Conservation (phyloP, 2,888 invertebrate genomes). For the Carterocephalus palaemon region DNA sequence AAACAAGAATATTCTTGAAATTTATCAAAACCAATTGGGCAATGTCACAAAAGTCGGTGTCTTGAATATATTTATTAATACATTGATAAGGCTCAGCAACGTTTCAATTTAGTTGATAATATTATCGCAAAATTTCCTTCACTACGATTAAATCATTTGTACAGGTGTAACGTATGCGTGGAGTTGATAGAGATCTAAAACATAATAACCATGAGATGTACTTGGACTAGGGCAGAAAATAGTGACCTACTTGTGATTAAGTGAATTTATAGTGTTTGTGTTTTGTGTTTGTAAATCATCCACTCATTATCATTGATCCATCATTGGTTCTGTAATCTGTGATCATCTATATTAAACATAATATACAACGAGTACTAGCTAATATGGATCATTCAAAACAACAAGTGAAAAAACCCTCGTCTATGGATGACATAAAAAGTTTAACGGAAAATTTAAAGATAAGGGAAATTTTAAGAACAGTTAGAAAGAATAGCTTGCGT, state of each 20-base stretch:
- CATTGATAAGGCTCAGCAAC: constrained; percentile 36
- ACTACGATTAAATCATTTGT: constrained; percentile 58
- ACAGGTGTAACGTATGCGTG: constrained; percentile 56
- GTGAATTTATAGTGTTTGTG: constrained; percentile 27
- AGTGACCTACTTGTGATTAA: constrained; percentile 32
- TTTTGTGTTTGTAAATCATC: too few relatives aligned
- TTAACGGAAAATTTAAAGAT: constrained; percentile 68
- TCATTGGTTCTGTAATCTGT: too few relatives aligned
- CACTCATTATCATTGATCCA: too few relatives aligned
- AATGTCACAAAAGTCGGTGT: constrained; percentile 22
- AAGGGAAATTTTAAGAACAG: constrained; percentile 64
- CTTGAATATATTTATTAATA: constrained; percentile 33
- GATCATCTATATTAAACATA: constrained; percentile 1
- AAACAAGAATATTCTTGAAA: constrained; percentile 16
- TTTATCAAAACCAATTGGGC: constrained; percentile 21
- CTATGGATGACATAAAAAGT: constrained; percentile 56
- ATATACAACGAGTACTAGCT: neutral
- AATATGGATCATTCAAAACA: constrained; percentile 60
- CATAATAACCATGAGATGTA: constrained; percentile 34
- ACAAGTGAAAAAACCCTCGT: constrained; percentile 51
- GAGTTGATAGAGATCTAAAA: constrained; percentile 45
- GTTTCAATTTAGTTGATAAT: constrained; percentile 46
- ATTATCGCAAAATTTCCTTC: constrained; percentile 53
- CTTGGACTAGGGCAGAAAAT: constrained; percentile 30
- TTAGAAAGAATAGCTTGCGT: constrained; percentile 69